These are phyloP conservation scores for Agrypnus murinus DNA, from an alignment of 2,888 invertebrate genomes.

Conservation along the genomic window DNA sequence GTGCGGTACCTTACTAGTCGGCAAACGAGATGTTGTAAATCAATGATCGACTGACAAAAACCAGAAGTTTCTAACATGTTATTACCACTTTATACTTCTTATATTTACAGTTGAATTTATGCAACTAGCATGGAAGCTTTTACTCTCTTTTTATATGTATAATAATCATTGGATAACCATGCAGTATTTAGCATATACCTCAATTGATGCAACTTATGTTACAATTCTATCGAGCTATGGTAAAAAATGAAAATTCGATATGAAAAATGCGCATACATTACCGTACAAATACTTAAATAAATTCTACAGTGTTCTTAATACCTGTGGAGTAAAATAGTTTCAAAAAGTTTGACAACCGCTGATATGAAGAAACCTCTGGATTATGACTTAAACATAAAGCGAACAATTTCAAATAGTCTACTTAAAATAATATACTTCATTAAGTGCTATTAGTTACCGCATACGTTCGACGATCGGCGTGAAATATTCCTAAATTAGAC, in stretches of 20 bases:
- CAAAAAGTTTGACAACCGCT: conserved; percentile 39
- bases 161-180: no score
- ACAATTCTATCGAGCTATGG: no score
- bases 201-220: no score
- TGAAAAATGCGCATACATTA: no score
- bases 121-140: no score
- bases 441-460: conserved; percentile 64
- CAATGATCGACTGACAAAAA: conserved; percentile 60
- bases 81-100: neutral
- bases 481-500: conserved; percentile 58
- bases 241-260: no score
- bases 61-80: conserved; percentile 51
- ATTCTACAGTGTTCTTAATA: no score
- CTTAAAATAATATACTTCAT: conserved; percentile 63
- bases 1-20: conserved; percentile 68
- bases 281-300: no score
- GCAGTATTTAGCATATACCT: no score
- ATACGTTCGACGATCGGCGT: conserved; percentile 58
- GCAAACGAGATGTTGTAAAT: conserved; percentile 68
- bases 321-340: no score
- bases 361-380: conserved; percentile 23
- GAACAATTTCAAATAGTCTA: conserved; percentile 54
- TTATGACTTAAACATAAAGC: conserved; percentile 37
- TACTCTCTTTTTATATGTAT: no score
- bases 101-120: no score